These are phyloP conservation scores for Ephialtes manifestator DNA, from an alignment of 2,888 invertebrate genomes.

Conservation along the genomic window DNA sequence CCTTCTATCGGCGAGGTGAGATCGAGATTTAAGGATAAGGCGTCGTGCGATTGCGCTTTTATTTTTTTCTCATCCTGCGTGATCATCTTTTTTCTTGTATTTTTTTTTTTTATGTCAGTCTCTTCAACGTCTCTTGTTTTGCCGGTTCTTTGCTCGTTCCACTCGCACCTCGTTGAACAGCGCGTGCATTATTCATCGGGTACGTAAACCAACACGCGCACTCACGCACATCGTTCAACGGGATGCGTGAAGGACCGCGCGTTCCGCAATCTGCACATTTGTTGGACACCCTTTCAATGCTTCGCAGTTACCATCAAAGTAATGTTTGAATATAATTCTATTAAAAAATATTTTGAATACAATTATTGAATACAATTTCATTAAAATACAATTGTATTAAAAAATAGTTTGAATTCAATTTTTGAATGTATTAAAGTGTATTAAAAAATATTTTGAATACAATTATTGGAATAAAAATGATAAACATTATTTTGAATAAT, in stretches of 20 bases:
- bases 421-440: no score
- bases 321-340: background rate
- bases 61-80: conserved; percentile 40
- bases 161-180: conserved; percentile 28
- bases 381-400: no score
- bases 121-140: conserved; percentile 1
- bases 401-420: no score
- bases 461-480: no score
- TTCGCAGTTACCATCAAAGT: background rate
- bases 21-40: conserved; percentile 63
- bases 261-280: background rate
- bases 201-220: conserved; percentile 12
- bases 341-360: background rate
- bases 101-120: background rate
- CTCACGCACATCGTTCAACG: conserved; percentile 6
- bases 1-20: conserved; percentile 26
- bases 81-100: conserved; percentile 33
- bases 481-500: no score
- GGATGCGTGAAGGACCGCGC: background rate
- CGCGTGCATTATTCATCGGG: conserved; percentile 57
- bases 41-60: conserved; percentile 61
- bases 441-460: no score
- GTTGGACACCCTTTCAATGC: background rate
- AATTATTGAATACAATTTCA: background rate
- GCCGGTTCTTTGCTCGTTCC: conserved; percentile 10